phyloP scores from a whole-genome alignment of 2,113 vertebrate species.

The Hippocampus zosterae region DNA sequence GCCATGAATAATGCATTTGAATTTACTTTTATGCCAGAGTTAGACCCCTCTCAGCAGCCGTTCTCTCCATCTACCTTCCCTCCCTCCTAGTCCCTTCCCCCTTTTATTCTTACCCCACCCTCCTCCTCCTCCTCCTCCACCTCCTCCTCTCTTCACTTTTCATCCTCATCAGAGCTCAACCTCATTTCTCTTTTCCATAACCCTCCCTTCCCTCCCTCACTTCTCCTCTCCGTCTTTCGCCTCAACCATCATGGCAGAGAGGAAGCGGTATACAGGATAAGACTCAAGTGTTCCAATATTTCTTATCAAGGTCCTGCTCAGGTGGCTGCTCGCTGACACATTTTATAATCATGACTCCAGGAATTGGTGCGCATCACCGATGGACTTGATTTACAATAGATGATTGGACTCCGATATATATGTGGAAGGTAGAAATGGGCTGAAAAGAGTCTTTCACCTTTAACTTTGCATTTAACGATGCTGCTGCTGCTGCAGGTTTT shows the following conservation, averaged over 20 bases:
- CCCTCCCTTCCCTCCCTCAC: conserved; percentile 18
- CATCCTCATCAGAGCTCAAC: conserved; percentile 51
- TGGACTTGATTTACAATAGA: conserved; percentile 7
- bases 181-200: conserved; percentile 41
- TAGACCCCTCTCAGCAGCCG: conserved; percentile 60
- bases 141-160: conserved; percentile 48
- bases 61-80: conserved; percentile 24
- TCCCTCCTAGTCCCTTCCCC: conserved; percentile 6
- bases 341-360: conserved; percentile 31
- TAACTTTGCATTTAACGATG: neutral
- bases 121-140: conserved; percentile 12
- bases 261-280: conserved; percentile 34
- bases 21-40: conserved; percentile 74
- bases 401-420: conserved; percentile 7
- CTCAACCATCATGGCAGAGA: conserved; percentile 35
- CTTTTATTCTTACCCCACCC: conserved; percentile 2
- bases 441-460: neutral
- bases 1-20: conserved; percentile 73
- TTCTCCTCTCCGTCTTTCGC: conserved; percentile 17
- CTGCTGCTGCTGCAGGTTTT: neutral
- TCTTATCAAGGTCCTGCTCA: conserved; percentile 32
- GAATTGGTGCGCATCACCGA: conserved; percentile 20
- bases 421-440: neutral
- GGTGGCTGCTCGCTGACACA: conserved; percentile 32
- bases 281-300: conserved; percentile 31